phyloP scores from a whole-genome alignment of 2,888 invertebrate species.

The Drosophila ezoana region DNA sequence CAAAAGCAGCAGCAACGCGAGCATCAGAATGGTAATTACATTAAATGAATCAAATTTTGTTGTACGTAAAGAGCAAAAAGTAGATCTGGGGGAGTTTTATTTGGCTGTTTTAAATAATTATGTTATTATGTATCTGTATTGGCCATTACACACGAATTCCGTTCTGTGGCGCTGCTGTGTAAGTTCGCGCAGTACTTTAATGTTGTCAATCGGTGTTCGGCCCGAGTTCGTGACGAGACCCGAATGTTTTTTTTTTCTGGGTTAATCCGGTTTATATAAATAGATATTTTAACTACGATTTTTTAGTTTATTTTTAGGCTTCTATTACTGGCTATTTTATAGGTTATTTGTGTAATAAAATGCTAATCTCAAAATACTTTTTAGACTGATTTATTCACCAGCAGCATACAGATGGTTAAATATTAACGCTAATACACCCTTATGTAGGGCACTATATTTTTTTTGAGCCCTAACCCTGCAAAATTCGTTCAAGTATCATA shows the following conservation, averaged over 20 bases:
- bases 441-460: constrained; percentile 38
- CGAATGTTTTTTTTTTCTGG: not conserved
- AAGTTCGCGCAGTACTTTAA: constrained; percentile 18
- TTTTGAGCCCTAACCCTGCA: constrained; percentile 42
- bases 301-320: not conserved
- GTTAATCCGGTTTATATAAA: not conserved
- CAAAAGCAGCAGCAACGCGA: constrained; percentile 18
- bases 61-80: not conserved
- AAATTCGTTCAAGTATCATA: constrained; percentile 42
- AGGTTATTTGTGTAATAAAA: too few relatives aligned
- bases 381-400: too few relatives aligned
- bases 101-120: not conserved
- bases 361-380: too few relatives aligned
- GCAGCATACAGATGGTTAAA: too few relatives aligned
- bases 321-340: too few relatives aligned
- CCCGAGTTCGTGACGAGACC: constrained; percentile 31
- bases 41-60: constrained; percentile 2
- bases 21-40: constrained; percentile 38
- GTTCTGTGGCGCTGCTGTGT: constrained; percentile 31
- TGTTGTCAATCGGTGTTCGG: not conserved
- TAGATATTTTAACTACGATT: not conserved
- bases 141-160: not conserved
- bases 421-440: not conserved
- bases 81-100: not conserved
- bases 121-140: constrained; percentile 29